phyloP scores from a whole-genome alignment of 2,113 vertebrate species.

The Tichodroma muraria region DNA sequence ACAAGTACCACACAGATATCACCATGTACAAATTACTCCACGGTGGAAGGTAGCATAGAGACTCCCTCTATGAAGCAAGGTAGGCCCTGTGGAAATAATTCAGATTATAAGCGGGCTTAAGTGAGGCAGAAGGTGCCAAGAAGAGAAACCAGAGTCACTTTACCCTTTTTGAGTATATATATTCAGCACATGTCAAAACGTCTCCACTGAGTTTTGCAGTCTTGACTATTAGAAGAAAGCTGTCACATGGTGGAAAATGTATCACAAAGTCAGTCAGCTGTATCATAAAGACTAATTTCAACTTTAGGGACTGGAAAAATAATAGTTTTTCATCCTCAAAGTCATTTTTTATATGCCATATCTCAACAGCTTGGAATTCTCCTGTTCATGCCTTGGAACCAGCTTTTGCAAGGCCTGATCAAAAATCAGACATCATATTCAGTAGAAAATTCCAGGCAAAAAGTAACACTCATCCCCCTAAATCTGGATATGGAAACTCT shows the following conservation, averaged over 20 bases:
- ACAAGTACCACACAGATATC: background rate
- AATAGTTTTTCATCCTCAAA: background rate
- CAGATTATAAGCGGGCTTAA: background rate
- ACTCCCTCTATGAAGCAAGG: background rate
- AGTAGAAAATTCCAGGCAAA: background rate
- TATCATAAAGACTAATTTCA: background rate
- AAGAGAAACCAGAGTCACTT: background rate
- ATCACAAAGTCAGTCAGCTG: background rate
- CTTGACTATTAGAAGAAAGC: background rate
- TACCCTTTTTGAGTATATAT: background rate
- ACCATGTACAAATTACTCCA: background rate
- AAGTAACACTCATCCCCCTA: background rate
- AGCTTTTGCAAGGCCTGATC: background rate
- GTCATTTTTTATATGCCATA: background rate
- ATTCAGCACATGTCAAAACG: background rate
- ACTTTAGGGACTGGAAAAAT: background rate
- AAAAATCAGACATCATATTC: background rate
- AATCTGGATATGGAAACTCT: background rate
- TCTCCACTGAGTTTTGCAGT: background rate
- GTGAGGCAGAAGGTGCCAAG: background rate
- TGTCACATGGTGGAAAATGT: background rate
- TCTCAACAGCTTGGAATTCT: background rate
- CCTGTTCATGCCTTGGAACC: background rate
- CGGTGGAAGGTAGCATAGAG: background rate
- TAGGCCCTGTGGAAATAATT: background rate